These are phyloP conservation scores for Oriolus oriolus DNA, from an alignment of 2,113 vertebrate species.

Conservation along the genomic window DNA sequence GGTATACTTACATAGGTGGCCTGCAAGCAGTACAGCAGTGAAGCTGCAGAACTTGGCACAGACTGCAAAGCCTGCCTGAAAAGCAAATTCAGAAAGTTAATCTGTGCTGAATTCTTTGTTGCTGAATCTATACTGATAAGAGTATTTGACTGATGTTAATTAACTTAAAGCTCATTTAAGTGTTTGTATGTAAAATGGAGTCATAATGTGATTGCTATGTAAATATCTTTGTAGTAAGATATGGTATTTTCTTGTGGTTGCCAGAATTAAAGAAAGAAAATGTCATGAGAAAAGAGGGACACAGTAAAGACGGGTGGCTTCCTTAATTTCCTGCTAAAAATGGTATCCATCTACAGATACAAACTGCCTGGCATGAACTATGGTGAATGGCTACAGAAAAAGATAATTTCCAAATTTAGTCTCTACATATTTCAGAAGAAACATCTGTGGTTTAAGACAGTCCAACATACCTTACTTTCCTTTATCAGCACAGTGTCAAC, in stretches of 20 bases:
- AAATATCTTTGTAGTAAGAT: not conserved
- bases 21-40: not conserved
- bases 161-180: not conserved
- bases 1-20: not conserved
- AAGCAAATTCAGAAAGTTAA: not conserved
- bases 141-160: not conserved
- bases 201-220: not conserved
- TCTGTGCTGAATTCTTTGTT: not conserved
- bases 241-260: not conserved
- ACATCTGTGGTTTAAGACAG: not conserved
- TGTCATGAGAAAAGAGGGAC: not conserved
- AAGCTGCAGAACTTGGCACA: not conserved
- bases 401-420: not conserved
- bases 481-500: not conserved
- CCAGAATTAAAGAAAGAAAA: not conserved
- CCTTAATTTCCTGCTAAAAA: not conserved
- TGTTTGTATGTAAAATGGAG: not conserved
- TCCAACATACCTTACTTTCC: not conserved
- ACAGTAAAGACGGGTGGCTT: not conserved
- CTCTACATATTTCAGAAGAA: not conserved
- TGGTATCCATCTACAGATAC: not conserved
- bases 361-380: not conserved
- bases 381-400: not conserved
- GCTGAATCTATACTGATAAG: not conserved
- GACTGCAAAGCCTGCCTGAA: not conserved